Percentiles rank a stretch among this genome's conserved stretches.
Evolutionary conservation across 1,140 invertebrate species (phyloP).

Genomic region (Drosophila nigromelanica): DNA sequence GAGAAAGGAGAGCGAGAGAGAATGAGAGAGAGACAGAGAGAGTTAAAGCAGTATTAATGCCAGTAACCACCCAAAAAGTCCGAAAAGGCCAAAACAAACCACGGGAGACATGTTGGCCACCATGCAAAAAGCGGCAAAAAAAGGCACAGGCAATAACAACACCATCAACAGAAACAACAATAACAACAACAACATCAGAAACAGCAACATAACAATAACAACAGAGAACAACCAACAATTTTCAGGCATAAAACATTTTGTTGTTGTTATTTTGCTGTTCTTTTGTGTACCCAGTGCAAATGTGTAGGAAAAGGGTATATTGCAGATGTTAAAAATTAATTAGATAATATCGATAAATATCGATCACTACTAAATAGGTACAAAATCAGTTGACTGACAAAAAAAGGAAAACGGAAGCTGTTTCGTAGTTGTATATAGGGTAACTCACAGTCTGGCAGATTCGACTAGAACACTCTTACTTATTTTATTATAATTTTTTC

Average conservation of each 20-base stretch:
- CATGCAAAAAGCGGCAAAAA: conserved; percentile 59
- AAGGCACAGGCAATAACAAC: conserved; percentile 36
- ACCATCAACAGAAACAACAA: conserved; percentile 44
- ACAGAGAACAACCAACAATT: conserved; percentile 67
- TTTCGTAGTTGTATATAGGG: neutral
- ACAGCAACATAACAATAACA: conserved; percentile 36
- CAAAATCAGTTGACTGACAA: too few relatives aligned
- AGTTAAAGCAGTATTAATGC: conserved; percentile 19
- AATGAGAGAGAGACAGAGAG: neutral
- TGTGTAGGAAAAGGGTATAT: neutral
- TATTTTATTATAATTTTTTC: neutral
- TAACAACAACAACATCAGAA: conserved; percentile 34
- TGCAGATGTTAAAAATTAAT: neutral
- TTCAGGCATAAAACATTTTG: conserved; percentile 79
- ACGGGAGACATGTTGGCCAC: conserved; percentile 76
- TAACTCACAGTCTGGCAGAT: neutral
- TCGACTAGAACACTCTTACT: neutral
- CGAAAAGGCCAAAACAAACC: conserved; percentile 59
- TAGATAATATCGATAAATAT: too few relatives aligned
- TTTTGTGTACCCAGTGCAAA: neutral
- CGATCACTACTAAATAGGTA: too few relatives aligned
- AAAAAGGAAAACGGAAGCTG: too few relatives aligned
- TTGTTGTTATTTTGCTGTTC: conserved; percentile 24
- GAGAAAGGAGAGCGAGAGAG: neutral
- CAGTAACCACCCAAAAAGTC: conserved; percentile 71